Evolutionary conservation across 1,140 invertebrate genomes (phyloP), one percentile per base, ranked within the genome.

Genomic region (Augochlora pura): DNA sequence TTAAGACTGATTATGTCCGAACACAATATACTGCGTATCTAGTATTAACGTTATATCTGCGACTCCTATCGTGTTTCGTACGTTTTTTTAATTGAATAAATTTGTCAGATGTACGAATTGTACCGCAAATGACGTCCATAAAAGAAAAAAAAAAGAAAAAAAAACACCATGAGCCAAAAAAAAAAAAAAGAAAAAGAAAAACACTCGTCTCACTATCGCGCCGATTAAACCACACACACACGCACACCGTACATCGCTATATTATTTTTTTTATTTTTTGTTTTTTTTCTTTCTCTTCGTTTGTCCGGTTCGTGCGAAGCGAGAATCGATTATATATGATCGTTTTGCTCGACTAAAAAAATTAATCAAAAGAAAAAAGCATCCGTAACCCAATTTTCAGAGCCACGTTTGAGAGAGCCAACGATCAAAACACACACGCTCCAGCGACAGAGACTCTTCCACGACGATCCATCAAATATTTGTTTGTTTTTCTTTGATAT

Each of bases 1-100:
- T 84, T 77, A 84, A 85, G 83, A 85, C 83, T 85, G 83, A 85
- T 76, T 12, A 23, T 71, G 46, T 84, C 69, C n/a, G 79, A 54
- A 18, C 46, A 69, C 46, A 39, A 83, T 54, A n/a, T 74, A n/a
- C n/a, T n/a, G n/a, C 73, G 23, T 39, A 64, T 68, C 46, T 68
- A 84, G 18, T 67, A 59, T 76, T 83, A 69, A 68, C 38, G 46
- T 71, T 54, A 57, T 63, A 80, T n/a, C 54, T 62, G 54, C 68
- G 49, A 80, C 57, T 38, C 18, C 27, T 38, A 27, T 69, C 63
- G 60, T 77, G 64, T 83, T 67, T 71, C 46, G 46, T 83, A 66
- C 54, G 69, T 84, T 52, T 52, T 81, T 81, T 81, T 76, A 64
- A 81, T 27, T 21, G 80, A 85, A 85, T 85, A 84, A 85, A 84